These are phyloP conservation scores for Trichomycterus rosablanca DNA, from an alignment of 2,113 vertebrate species.

Conservation along the genomic window DNA sequence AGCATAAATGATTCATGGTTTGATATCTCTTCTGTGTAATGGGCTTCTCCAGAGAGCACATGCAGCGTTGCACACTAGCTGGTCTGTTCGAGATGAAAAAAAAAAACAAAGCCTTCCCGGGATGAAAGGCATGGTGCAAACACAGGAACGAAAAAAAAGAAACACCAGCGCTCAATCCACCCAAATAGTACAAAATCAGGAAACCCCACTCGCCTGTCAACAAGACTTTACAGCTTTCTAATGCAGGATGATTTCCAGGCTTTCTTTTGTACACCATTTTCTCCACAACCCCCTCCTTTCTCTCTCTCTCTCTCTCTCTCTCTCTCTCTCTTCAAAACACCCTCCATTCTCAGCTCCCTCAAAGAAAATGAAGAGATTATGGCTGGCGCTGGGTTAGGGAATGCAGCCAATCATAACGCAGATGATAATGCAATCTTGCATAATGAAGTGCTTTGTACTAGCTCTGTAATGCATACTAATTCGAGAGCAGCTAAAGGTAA, in stretches of 20 bases:
- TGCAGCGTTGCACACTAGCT: constrained; percentile 47
- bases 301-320: constrained; percentile 27
- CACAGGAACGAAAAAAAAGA: constrained; percentile 45
- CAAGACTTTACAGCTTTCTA: constrained; percentile 50
- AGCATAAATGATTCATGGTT: constrained; percentile 86
- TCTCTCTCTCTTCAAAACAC: constrained; percentile 12
- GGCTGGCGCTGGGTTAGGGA: constrained; percentile 37
- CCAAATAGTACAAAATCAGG: constrained; percentile 51
- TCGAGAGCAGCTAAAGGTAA: constrained; percentile 63
- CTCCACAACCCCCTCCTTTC: constrained; percentile 6
- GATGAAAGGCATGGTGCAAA: constrained; percentile 53
- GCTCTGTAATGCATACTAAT: constrained; percentile 72
- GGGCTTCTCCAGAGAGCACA: constrained; percentile 72
- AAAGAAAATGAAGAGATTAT: constrained; percentile 60
- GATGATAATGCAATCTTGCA: constrained; percentile 67
- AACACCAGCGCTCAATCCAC: constrained; percentile 23
- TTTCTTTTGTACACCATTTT: constrained; percentile 19
- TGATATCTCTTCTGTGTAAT: constrained; percentile 80
- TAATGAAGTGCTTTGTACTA: constrained; percentile 71
- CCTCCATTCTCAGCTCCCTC: constrained; percentile 25
- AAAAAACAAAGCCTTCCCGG: constrained; percentile 35
- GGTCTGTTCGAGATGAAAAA: not conserved
- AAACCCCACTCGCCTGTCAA: constrained; percentile 16
- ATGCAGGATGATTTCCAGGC: constrained; percentile 41
- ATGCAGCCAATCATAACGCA: constrained; percentile 69